Evolutionary conservation across 1,140 invertebrate genomes (phyloP).

Genomic region (Mesaphorura yosii): DNA sequence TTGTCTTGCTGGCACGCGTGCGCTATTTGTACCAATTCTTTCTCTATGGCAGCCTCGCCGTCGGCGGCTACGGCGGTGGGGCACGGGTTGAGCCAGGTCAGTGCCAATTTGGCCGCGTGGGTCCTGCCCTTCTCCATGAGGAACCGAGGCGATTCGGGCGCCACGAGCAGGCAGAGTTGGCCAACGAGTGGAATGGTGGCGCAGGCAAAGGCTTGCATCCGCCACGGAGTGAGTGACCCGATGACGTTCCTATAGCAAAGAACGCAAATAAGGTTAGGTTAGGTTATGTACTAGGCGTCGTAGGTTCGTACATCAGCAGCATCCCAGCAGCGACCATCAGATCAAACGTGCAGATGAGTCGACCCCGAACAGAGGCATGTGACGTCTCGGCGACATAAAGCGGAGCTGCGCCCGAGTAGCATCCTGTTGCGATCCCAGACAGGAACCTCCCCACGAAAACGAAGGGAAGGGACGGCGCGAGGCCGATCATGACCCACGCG

Average conservation of each 20-base stretch:
- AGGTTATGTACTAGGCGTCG: background rate
- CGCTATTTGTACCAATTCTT: slow-evolving; percentile 36
- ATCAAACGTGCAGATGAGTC: slow-evolving; percentile 24
- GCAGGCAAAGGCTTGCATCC: slow-evolving; percentile 50
- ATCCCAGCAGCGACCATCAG: background rate
- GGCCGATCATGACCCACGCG: slow-evolving; percentile 35
- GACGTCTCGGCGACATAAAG: slow-evolving; percentile 40
- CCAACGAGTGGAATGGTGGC: slow-evolving; percentile 46
- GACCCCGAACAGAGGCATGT: slow-evolving; percentile 35
- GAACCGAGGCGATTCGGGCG: slow-evolving; percentile 43
- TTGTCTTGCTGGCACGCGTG: slow-evolving; percentile 26
- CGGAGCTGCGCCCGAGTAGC: slow-evolving; percentile 35
- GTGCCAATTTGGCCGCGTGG: slow-evolving; percentile 48
- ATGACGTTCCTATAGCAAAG: slow-evolving; percentile 37
- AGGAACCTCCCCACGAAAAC: slow-evolving; percentile 36
- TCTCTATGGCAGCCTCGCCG: slow-evolving; percentile 30
- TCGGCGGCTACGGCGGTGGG: too few species aligned
- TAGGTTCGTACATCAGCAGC: background rate
- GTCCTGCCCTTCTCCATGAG: slow-evolving; percentile 42
- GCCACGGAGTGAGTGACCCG: slow-evolving; percentile 58
- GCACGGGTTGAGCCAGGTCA: slow-evolving; percentile 51
- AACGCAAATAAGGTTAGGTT: background rate
- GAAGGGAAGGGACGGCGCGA: slow-evolving; percentile 2
- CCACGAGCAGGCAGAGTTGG: slow-evolving; percentile 50
- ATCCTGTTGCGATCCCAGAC: slow-evolving; percentile 35